phyloP scores from a whole-genome alignment of 2,888 invertebrate species.

The Microctonus aethiopoides region DNA sequence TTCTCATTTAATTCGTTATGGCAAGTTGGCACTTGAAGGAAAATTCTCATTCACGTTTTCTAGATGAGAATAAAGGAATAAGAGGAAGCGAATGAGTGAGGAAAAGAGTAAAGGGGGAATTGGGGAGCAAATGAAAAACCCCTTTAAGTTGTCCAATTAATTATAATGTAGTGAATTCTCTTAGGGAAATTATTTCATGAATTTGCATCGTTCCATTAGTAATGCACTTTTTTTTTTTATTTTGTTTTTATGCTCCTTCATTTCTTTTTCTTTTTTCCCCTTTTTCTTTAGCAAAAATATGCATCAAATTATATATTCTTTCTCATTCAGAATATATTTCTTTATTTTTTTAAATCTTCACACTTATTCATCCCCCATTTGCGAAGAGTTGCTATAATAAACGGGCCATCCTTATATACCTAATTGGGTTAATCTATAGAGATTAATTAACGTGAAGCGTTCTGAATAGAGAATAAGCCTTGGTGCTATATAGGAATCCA shows the following conservation, averaged over 20 bases:
- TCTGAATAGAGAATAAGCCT: constrained; percentile 51
- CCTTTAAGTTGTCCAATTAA: constrained; percentile 52
- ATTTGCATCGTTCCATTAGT: constrained; percentile 20
- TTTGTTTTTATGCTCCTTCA: neutral
- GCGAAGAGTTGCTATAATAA: constrained; percentile 46
- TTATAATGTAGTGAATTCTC: constrained; percentile 54
- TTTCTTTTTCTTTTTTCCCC: neutral
- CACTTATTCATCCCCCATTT: neutral
- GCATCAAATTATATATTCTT: neutral
- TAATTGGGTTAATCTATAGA: constrained; percentile 60
- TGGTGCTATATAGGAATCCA: constrained; percentile 37
- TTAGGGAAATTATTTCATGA: constrained; percentile 44
- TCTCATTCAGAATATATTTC: neutral
- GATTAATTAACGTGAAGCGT: constrained; percentile 54
- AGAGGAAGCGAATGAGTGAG: neutral
- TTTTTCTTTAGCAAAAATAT: constrained; percentile 10
- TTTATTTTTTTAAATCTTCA: neutral
- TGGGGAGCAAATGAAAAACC: constrained; percentile 14
- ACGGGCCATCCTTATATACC: constrained; percentile 54
- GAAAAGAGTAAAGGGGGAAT: neutral
- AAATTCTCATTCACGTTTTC: constrained; percentile 15
- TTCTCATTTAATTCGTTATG: constrained; percentile 26
- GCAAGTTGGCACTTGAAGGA: constrained; percentile 26
- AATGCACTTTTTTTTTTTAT: neutral
- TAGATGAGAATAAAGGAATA: neutral